These are phyloP conservation scores for Prunella himalayana DNA, from an alignment of 2,113 vertebrate species.

Conservation along the genomic window DNA sequence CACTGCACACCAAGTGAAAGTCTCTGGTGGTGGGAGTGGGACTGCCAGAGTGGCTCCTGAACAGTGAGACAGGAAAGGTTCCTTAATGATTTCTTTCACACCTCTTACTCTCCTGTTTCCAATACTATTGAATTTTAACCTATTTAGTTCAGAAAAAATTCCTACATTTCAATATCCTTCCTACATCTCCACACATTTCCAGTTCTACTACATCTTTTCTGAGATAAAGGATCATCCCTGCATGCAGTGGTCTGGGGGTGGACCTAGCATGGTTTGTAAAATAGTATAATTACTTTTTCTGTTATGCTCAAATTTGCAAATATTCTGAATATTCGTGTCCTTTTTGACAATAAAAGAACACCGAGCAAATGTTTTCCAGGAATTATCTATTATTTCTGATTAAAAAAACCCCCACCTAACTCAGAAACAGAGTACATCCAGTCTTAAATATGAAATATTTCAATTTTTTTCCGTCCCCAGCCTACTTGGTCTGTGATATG, in stretches of 20 bases:
- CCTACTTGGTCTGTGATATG: background rate
- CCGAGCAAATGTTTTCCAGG: background rate
- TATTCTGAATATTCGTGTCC: background rate
- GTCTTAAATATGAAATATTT: background rate
- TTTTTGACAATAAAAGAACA: background rate
- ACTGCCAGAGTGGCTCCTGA: background rate
- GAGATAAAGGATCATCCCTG: background rate
- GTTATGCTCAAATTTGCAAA: background rate
- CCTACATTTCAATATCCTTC: background rate
- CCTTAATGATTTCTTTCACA: background rate
- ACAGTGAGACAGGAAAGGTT: background rate
- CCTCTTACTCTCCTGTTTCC: background rate
- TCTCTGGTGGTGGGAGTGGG: background rate
- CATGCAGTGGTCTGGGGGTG: background rate
- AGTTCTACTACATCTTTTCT: background rate
- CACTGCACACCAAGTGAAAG: background rate
- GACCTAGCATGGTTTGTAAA: background rate
- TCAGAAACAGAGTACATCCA: background rate
- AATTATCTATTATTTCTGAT: background rate
- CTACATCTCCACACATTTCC: background rate
- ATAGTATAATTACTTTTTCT: background rate
- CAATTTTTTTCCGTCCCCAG: background rate
- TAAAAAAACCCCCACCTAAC: rapidly evolving
- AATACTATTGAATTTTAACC: background rate
- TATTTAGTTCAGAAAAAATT: background rate